Evolutionary conservation across 2,888 invertebrate species (phyloP).

Genomic region (Girardia tigrina): DNA sequence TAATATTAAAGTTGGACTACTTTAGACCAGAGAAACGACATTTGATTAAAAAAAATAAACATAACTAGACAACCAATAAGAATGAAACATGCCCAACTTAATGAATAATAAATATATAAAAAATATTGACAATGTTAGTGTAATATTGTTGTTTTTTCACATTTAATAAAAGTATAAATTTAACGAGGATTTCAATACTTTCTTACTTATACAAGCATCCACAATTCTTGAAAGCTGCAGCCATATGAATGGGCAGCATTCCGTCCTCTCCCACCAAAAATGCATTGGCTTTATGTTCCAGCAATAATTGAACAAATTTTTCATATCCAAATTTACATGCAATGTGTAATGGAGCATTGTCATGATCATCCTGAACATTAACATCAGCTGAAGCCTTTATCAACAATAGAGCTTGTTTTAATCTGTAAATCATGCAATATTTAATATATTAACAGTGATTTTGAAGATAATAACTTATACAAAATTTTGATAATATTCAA

Average conservation of each 20-base stretch:
- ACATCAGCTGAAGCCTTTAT: neutral
- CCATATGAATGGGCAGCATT: neutral
- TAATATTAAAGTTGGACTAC: too few relatives aligned
- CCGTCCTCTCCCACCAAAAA: neutral
- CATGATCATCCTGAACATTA: neutral
- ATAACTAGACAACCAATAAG: too few relatives aligned
- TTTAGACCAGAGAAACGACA: too few relatives aligned
- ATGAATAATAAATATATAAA: too few relatives aligned
- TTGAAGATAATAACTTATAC: too few relatives aligned
- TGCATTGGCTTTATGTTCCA: neutral
- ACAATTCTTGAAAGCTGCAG: conserved; percentile 3
- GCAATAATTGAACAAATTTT: neutral
- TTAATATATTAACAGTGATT: neutral
- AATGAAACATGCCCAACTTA: too few relatives aligned
- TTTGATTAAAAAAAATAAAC: too few relatives aligned
- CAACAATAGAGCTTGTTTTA: neutral
- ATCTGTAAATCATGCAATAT: neutral
- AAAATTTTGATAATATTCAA: too few relatives aligned
- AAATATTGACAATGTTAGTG: too few relatives aligned
- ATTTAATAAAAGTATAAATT: too few relatives aligned
- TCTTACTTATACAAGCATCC: neutral
- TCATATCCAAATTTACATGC: neutral
- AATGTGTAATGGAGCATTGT: neutral
- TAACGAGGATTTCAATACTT: too few relatives aligned
- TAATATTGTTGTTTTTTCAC: too few relatives aligned